A percentile compares a stretch with the other conserved stretches of the same genome.
phyloP scores from a whole-genome alignment of 2,888 invertebrate genomes.

The Ennomos erosarius region DNA sequence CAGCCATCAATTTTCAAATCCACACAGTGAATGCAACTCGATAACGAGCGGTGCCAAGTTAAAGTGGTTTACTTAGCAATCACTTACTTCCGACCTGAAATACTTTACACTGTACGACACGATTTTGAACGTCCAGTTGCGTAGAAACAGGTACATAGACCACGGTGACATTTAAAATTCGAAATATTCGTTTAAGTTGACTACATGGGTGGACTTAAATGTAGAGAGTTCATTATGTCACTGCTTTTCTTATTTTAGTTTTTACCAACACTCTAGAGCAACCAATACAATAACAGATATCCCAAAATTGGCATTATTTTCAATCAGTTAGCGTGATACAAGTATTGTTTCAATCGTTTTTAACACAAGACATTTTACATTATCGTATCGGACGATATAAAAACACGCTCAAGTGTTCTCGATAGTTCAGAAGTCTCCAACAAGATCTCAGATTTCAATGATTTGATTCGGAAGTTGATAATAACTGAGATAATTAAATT shows the following conservation, averaged over 20 bases:
- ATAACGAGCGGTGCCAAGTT: slow-evolving; percentile 58
- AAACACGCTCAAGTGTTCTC: slow-evolving; percentile 6
- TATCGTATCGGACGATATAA: slow-evolving; percentile 10
- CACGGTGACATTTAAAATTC: no score
- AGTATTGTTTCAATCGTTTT: no score
- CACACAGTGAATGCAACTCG: slow-evolving; percentile 44
- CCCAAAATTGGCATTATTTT: no score
- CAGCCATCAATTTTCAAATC: slow-evolving; percentile 43
- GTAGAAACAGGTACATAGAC: no score
- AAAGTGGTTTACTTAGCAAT: slow-evolving; percentile 57
- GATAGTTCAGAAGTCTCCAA: slow-evolving; percentile 25
- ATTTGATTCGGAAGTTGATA: slow-evolving; percentile 21
- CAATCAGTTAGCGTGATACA: no score
- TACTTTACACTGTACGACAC: slow-evolving; percentile 8
- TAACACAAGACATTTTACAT: no score
- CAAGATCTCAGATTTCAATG: slow-evolving; percentile 28
- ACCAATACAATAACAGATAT: no score
- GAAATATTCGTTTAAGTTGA: no score
- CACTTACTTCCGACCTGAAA: slow-evolving; percentile 46
- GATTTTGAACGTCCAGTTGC: slow-evolving; percentile 2
- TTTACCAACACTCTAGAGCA: no score
- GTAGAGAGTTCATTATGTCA: no score
- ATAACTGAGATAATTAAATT: slow-evolving; percentile 22
- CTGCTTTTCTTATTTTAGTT: no score
- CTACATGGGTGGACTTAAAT: no score